Percentiles rank a stretch among this genome's conserved stretches.
phyloP scores from a whole-genome alignment of 1,140 invertebrate genomes.

The Diploscapter pachys region DNA sequence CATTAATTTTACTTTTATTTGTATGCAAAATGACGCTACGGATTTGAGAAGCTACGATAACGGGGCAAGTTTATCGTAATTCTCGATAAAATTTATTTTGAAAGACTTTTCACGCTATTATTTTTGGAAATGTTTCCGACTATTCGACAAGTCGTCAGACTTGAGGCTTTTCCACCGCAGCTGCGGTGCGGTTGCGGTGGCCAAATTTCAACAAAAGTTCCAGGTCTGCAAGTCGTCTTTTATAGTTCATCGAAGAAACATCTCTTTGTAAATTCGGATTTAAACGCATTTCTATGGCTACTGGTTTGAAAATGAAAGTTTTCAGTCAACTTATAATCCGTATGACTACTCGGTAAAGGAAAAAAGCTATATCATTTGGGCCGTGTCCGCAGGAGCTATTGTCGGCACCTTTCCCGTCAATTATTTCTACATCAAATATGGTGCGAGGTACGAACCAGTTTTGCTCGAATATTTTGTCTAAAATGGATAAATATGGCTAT shows the following conservation, averaged over 20 bases:
- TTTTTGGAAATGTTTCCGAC: too few species aligned
- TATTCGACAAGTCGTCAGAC: too few species aligned
- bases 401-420: constrained; percentile 33
- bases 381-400: constrained; percentile 27
- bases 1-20: constrained; percentile 38
- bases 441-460: constrained; percentile 17
- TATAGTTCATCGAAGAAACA: too few species aligned
- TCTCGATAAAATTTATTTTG: background rate
- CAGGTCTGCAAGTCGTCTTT: too few species aligned
- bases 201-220: too few species aligned
- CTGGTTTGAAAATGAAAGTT: background rate
- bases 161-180: too few species aligned
- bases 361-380: constrained; percentile 33
- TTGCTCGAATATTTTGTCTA: too few species aligned
- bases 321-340: constrained; percentile 10
- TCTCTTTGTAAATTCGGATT: too few species aligned
- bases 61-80: constrained; percentile 12
- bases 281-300: too few species aligned
- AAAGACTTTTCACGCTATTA: constrained; percentile 5
- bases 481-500: too few species aligned
- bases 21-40: constrained; percentile 32
- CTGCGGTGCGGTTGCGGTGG: too few species aligned
- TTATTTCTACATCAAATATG: constrained; percentile 22
- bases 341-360: constrained; percentile 32
- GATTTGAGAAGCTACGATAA: constrained; percentile 10